phyloP scores from a whole-genome alignment of 1,140 invertebrate genomes.

The Eciton burchellii region DNA sequence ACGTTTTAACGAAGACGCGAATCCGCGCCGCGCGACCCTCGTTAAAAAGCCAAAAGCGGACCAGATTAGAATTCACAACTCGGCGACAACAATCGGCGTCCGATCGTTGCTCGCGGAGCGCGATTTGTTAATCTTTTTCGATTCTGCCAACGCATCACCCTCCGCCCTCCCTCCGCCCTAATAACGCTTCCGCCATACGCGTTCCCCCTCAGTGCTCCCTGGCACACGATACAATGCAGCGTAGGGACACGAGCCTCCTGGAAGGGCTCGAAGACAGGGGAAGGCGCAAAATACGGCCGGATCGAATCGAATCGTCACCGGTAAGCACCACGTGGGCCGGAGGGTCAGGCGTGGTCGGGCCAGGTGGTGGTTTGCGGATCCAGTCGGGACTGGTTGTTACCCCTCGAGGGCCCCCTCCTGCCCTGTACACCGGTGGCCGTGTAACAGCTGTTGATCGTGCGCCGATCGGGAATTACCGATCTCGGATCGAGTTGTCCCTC shows the following conservation, averaged over 20 bases:
- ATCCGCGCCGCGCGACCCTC: not conserved
- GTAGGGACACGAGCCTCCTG: not conserved
- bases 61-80: not conserved
- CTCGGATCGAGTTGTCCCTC: too few relatives aligned
- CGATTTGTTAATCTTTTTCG: too few relatives aligned
- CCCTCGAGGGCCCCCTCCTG: not conserved
- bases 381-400: slow-evolving; percentile 22
- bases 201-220: not conserved
- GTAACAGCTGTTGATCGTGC: slow-evolving; percentile 68
- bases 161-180: not conserved
- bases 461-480: not conserved
- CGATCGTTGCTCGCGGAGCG: too few relatives aligned
- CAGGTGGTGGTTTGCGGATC: slow-evolving; percentile 49
- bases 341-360: slow-evolving; percentile 18
- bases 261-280: not conserved
- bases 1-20: slow-evolving; percentile 8
- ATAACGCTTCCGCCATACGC: not conserved
- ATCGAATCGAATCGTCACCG: slow-evolving; percentile 27
- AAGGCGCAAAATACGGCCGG: slow-evolving; percentile 1
- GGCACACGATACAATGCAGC: not conserved
- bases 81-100: too few relatives aligned
- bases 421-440: not conserved
- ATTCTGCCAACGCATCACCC: too few relatives aligned
- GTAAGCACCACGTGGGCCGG: slow-evolving; percentile 1
- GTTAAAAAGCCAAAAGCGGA: not conserved